Percentiles rank a stretch among this genome's conserved stretches.
phyloP scores from a whole-genome alignment of 2,797 vertebrate genomes.

The Pangasius larnaudii region DNA sequence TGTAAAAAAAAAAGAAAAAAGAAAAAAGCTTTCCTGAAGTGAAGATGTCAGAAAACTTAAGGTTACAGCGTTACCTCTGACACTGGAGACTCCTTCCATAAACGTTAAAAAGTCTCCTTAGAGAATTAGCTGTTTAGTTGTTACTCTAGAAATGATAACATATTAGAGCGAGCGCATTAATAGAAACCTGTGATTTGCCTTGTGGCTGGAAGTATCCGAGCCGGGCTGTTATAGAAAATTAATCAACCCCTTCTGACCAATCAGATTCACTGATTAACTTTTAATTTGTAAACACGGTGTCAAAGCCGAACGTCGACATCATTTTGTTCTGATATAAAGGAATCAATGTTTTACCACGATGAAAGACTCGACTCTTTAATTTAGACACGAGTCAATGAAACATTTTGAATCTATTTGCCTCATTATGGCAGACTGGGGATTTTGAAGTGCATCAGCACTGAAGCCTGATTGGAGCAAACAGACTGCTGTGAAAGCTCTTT shows the following conservation, averaged over 20 bases:
- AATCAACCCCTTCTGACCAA: not conserved
- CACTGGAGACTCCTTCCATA: not conserved
- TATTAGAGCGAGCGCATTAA: not conserved
- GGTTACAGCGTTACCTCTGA: not conserved
- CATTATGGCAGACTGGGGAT: not conserved
- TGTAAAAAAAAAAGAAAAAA: too few relatives aligned
- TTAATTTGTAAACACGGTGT: not conserved
- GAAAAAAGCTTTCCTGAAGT: not conserved
- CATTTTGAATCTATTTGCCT: not conserved
- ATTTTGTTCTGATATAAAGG: not conserved
- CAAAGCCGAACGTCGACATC: not conserved
- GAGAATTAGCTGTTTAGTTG: not conserved
- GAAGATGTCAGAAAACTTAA: not conserved
- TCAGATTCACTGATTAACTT: not conserved
- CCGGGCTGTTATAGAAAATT: not conserved
- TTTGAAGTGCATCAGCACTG: not conserved
- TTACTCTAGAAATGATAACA: not conserved
- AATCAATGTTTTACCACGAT: not conserved
- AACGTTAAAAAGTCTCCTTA: not conserved
- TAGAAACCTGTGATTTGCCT: not conserved
- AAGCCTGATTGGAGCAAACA: not conserved
- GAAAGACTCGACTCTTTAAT: too few relatives aligned
- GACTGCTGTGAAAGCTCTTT: conserved; percentile 5
- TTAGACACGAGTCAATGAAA: not conserved
- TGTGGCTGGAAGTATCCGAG: not conserved